Conservation (phyloP, 2,888 invertebrate species). For the Aspidiotus rigidus region DNA sequence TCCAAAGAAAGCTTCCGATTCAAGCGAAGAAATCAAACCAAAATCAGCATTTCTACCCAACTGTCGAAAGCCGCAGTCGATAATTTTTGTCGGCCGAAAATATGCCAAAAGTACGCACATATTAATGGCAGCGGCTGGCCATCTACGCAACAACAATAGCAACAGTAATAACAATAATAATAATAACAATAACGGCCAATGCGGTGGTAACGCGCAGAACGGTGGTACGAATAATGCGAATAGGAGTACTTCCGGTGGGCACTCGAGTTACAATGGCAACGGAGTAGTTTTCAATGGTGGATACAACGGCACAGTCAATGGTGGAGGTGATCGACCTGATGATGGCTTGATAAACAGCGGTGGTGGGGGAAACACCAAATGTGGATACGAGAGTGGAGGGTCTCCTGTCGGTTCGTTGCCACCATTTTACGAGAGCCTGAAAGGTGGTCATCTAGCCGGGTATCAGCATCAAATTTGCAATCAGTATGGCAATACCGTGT, state of each 20-base stretch:
- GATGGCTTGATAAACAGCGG: conserved; percentile 50
- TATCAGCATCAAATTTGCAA: conserved; percentile 42
- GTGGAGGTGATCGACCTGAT: conserved; percentile 65
- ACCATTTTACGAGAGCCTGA: conserved; percentile 80
- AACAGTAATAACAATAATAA: conserved; percentile 42
- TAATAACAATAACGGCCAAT: conserved; percentile 6
- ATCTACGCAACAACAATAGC: conserved; percentile 58
- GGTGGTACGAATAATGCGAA: background rate
- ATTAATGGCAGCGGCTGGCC: conserved; percentile 67
- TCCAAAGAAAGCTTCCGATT: conserved; percentile 54
- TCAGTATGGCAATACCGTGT: conserved; percentile 51
- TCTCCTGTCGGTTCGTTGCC: conserved; percentile 62
- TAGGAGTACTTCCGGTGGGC: conserved; percentile 5
- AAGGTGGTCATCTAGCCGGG: conserved; percentile 49
- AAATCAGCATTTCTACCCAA: background rate
- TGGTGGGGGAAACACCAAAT: conserved; percentile 41
- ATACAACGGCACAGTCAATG: conserved; percentile 40
- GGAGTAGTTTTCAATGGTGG: conserved; percentile 9
- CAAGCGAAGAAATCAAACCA: conserved; percentile 40
- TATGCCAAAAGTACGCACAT: conserved; percentile 44
- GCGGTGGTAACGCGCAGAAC: background rate
- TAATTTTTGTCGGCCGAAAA: conserved; percentile 20
- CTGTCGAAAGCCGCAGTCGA: conserved; percentile 9
- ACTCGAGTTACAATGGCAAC: background rate
- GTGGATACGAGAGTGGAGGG: conserved; percentile 36